Base-by-base conservation (phyloP, 2,888 invertebrate species). In the Cryptocheilus praepositus region DNA sequence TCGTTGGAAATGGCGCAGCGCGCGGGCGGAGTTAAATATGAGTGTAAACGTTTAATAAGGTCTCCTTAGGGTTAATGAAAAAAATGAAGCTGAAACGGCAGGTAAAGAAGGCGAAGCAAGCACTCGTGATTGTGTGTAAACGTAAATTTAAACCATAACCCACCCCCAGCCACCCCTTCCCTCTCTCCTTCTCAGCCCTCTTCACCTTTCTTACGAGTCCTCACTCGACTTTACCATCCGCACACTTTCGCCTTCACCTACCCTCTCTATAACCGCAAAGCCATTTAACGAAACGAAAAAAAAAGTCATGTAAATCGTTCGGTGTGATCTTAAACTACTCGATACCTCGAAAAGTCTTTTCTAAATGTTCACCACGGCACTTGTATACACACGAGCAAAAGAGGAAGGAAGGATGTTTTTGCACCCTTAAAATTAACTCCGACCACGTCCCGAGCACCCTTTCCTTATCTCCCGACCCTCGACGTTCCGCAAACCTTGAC, bases 111-210 rank as follows among this genome's bases (percentile, higher is more conserved):
- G 65, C 70, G 71, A 82, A 76, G 63, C 67, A 79, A 81, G 79
- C 83, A 81, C 77, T 85, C 82, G 79, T 83, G 83, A 86, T 84
- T 86, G 83, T 85, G 85, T 87, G 85, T 86, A 85, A 85, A 82
- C 83, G 82, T 84, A 83, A 84, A 69, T 80, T 79, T 77, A 77
- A 63, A 51, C 52, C 45, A 76, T 73, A 71, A 36, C 16, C 57
- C 44, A 44, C 18, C 18, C 19, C 46, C 18, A 13, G 13, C 3
- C 21, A 44, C 16, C 43, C 36, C 36, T 16, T 28, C n/a, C 54
- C 15, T 43, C 56, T 11, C 16, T 49, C 45, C n/a, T 22, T 45
- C 45, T 18, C 36, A 1, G 4, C 25, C 25, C 25, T 25, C 3
- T 25, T 25, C 25, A 25, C 25, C 25, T 25, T 25, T 25, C 25